phyloP scores from a whole-genome alignment of 2,797 vertebrate genomes.

The Pyrocephalus nanus region DNA sequence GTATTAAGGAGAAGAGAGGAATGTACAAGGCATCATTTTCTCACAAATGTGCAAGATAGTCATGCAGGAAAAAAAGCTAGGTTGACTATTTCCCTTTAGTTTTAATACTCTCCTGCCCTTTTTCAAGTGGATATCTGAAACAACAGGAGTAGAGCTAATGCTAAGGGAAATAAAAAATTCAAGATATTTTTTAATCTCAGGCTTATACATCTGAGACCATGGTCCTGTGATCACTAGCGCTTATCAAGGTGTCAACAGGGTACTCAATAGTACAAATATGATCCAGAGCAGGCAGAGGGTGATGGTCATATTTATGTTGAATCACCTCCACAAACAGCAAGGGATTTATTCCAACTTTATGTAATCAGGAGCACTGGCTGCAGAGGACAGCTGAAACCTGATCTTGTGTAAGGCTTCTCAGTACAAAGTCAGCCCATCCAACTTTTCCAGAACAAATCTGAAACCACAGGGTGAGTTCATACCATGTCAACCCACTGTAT shows the following conservation, averaged over 20 bases:
- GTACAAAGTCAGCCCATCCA: not conserved
- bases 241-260: not conserved
- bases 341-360: not conserved
- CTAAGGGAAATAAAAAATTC: not conserved
- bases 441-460: not conserved
- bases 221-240: not conserved
- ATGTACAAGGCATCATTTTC: not conserved
- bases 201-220: not conserved
- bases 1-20: not conserved
- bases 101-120: not conserved
- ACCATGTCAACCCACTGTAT: not conserved
- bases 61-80: not conserved
- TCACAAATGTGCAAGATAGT: not conserved
- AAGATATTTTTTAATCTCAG: not conserved
- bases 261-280: not conserved
- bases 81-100: not conserved
- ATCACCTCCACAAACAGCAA: not conserved
- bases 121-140: not conserved
- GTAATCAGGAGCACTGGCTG: not conserved
- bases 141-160: not conserved
- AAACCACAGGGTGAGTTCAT: not conserved
- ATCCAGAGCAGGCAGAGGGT: not conserved
- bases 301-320: not conserved
- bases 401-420: not conserved
- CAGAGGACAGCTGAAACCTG: not conserved